These are phyloP conservation scores for Anguilla megastoma DNA, from an alignment of 2,797 vertebrate species.

Conservation along the genomic window DNA sequence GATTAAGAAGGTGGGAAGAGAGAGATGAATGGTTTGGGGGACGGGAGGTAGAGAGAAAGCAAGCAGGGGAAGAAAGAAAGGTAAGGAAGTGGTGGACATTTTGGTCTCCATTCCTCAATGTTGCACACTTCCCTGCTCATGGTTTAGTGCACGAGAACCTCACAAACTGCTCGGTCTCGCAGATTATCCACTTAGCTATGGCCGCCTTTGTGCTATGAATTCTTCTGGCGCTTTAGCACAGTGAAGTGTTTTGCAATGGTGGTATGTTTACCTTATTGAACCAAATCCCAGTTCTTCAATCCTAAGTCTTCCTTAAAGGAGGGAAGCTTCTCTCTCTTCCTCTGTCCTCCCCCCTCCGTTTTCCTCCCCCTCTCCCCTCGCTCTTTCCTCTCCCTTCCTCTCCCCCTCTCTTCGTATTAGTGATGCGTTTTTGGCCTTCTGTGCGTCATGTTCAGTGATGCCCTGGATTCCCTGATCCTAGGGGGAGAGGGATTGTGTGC, in stretches of 20 bases:
- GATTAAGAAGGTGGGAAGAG: neutral
- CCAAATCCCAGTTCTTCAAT: neutral
- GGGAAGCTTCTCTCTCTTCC: neutral
- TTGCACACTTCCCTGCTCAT: neutral
- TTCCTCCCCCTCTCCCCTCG: neutral
- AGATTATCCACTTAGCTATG: neutral
- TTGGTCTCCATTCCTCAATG: neutral
- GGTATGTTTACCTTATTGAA: neutral
- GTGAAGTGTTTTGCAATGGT: neutral
- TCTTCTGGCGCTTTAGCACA: neutral
- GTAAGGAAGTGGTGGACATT: neutral
- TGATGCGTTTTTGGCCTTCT: neutral
- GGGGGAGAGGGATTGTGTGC: neutral
- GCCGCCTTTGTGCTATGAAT: neutral
- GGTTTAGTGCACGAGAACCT: neutral
- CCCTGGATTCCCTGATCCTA: neutral
- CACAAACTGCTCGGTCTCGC: neutral
- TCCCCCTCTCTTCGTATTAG: neutral
- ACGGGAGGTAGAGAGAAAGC: neutral
- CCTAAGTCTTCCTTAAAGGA: neutral
- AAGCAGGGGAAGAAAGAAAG: too few relatives aligned
- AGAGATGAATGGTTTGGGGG: slow-evolving; percentile 18
- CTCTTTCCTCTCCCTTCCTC: neutral
- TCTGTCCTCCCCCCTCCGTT: neutral
- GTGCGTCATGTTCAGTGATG: neutral